Conservation (phyloP, 2,113 vertebrate genomes). For the Accipiter cooperii region DNA sequence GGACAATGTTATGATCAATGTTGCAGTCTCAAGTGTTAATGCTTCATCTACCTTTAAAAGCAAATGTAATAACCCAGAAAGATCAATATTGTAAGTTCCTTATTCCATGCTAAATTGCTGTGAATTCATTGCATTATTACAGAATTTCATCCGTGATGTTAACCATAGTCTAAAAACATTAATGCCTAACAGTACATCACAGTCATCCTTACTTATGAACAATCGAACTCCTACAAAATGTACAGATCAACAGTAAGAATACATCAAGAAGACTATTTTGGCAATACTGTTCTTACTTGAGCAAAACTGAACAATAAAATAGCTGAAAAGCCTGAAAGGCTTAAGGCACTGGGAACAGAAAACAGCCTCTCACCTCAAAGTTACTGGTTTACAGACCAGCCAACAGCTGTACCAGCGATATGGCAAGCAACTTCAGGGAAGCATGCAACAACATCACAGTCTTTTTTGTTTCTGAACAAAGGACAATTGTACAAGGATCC, state of each 20-base stretch:
- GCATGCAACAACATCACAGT: not conserved
- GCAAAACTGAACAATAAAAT: not conserved
- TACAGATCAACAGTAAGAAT: not conserved
- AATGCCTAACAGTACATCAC: not conserved
- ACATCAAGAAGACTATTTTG: not conserved
- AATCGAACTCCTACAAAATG: not conserved
- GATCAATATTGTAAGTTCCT: conserved; percentile 47
- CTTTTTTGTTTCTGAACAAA: not conserved
- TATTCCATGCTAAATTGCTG: conserved; percentile 27
- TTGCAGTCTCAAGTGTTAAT: conserved; percentile 28
- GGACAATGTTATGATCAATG: conserved; percentile 19
- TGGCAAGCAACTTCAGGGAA: not conserved
- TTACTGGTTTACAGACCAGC: not conserved
- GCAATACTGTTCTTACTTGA: not conserved
- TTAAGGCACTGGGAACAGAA: not conserved
- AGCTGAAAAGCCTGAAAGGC: not conserved
- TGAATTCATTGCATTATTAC: not conserved
- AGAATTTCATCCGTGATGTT: conserved; percentile 13
- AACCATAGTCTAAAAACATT: not conserved
- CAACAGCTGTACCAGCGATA: not conserved
- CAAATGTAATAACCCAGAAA: conserved; percentile 44
- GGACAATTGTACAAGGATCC: not conserved
- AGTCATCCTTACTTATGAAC: not conserved
- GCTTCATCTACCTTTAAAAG: conserved; percentile 61
- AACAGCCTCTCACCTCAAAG: not conserved